Base-by-base conservation (phyloP, 2,797 vertebrate genomes). In the Tapirus indicus region DNA sequence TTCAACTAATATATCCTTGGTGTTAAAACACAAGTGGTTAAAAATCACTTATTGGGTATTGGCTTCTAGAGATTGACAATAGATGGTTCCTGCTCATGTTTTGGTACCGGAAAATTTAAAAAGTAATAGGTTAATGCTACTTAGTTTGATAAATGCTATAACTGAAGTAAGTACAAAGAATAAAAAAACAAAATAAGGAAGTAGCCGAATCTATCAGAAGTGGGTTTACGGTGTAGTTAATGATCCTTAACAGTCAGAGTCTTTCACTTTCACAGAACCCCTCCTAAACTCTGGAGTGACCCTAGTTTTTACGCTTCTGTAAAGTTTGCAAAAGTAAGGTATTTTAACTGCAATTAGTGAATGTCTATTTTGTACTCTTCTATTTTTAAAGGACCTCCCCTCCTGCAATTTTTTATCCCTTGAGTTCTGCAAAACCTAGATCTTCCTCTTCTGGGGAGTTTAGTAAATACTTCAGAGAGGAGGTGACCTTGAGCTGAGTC, bases 271-370 rank as follows among this genome's bases (percentile, higher is more conserved):
- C 11, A 71, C 6, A 64, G 18, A 62, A 74, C 6, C 27, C 10
- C 44, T 79, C 32, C 41, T 85, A 62, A 44, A 14, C 35, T 88
- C 23, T 60, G 41, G 29, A 38, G 38, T 44, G 41, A n/a, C 10
- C 14, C 20, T 29, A 62, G 41, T 86, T 9, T 10, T 68, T 11
- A 3, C 60, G 29, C 35, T 90, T 75, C 16, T 62, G 0, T 75
- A 69, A 75, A 83, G 52, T 78, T 58, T 69, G 14, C 7, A 38
- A 35, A 92, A 86, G 9, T 78, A 77, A 60, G 4, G 1, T 41
- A 69, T 94, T 91, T 95, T 44, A 49, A 78, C n/a, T 89, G 14
- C 35, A 91, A 27, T 74, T 87, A 85, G 13, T 80, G 38, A 38
- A 69, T 80, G 7, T 80, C 35, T 49, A 25, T 29, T 25, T 79